Evolutionary conservation across 1,140 invertebrate species (phyloP), one percentile per base, ranked within the genome.

Genomic region (Philopotamus ludificatus): DNA sequence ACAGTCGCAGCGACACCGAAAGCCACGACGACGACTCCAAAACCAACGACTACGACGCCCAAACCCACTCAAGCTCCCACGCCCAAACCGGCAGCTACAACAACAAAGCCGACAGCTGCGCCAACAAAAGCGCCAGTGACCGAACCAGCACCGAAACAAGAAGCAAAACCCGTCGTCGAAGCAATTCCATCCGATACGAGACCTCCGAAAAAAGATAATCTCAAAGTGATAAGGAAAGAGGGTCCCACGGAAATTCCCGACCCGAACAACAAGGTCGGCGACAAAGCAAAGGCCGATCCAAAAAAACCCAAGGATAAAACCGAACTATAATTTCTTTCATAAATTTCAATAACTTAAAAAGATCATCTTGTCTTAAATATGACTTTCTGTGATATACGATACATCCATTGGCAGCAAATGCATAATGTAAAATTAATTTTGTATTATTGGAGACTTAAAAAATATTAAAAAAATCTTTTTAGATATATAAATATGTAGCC

Each of bases 221-320:
- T 85, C 23, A 84, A 84, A 74, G 81, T 85, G 3, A 85, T 84
- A 49, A 84, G 79, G 65, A 83, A 82, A 66, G 79, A 76, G 66
- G 83, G 82, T 23, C 79, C 78, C 2, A 72, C 73, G 22, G 79
- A 79, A 68, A 80, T 80, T n/a, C 79, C 76, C 44, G 74, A 75
- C 66, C 77, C 75, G 10, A 53, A 57, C 10, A 61, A 15, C 18
- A 63, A 49, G 8, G 25, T 28, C 23, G 41, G n/a, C 34, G 15
- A 0, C 3, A 4, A 16, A 22, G 50, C 42, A 51, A 61, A 23
- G 15, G 55, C 53, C 12, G 18, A 18, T 53, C 7, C 20, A 1
- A 53, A 53, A n/a, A n/a, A n/a, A n/a, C n/a, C n/a, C n/a, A n/a
- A n/a, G n/a, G n/a, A n/a, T n/a, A n/a, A n/a, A n/a, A n/a, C n/a